Percentiles rank a stretch among this genome's conserved stretches.
Evolutionary conservation across 2,113 vertebrate species (phyloP).

Genomic region (Dromas ardeola): DNA sequence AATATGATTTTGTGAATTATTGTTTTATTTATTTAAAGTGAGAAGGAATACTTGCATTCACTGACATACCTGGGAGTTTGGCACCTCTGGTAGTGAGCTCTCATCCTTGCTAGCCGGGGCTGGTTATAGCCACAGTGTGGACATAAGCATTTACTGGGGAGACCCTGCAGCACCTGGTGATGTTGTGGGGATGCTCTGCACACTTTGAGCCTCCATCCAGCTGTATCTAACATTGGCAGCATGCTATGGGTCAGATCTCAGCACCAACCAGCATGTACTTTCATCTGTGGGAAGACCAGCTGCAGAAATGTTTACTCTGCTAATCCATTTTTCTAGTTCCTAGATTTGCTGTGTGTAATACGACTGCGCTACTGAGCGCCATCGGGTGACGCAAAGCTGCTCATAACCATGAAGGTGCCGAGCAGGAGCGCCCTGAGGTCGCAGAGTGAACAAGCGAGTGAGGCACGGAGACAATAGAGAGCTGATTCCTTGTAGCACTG

Average conservation of each 20-base stretch:
- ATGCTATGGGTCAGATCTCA: background rate
- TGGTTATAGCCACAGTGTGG: background rate
- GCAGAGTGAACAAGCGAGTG: background rate
- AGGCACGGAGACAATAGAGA: background rate
- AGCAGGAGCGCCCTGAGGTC: background rate
- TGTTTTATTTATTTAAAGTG: background rate
- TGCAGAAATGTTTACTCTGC: background rate
- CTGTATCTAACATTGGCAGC: background rate
- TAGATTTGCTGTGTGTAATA: background rate
- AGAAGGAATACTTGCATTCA: background rate
- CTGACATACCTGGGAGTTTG: fast-evolving
- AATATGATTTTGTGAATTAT: background rate
- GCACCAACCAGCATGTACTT: background rate
- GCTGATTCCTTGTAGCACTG: background rate
- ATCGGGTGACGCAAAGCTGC: background rate
- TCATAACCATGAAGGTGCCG: background rate
- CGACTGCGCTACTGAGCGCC: constrained; percentile 1
- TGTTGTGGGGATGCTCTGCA: background rate
- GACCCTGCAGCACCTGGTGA: fast-evolving
- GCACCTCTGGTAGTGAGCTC: fast-evolving
- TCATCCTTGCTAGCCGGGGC: fast-evolving
- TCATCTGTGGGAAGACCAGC: background rate
- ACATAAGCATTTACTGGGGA: fast-evolving
- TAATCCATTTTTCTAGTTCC: background rate
- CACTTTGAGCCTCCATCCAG: fast-evolving